Conservation (phyloP, 2,888 invertebrate genomes). For the Mechanitis mazaeus region DNA sequence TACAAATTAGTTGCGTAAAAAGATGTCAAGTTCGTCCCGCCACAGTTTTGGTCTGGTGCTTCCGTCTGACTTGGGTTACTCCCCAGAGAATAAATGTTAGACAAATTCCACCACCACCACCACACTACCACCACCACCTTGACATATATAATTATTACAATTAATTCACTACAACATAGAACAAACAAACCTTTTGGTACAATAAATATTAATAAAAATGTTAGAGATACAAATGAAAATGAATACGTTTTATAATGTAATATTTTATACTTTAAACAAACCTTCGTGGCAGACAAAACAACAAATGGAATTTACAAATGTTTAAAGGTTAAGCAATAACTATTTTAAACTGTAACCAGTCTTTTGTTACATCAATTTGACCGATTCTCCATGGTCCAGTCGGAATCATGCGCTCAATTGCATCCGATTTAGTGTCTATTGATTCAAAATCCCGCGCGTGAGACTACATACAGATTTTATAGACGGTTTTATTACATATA, state of each 20-base stretch:
- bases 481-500: constrained; percentile 67
- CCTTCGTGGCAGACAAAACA: neutral
- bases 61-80: constrained; percentile 6
- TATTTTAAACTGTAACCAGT: constrained; percentile 27
- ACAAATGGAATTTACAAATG: constrained; percentile 9
- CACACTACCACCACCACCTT: too few relatives aligned
- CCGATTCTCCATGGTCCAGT: constrained; percentile 66
- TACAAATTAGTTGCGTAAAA: constrained; percentile 6
- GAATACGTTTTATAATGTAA: too few relatives aligned
- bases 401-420: constrained; percentile 64
- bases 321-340: constrained; percentile 20
- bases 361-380: constrained; percentile 48
- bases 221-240: too few relatives aligned
- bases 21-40: constrained; percentile 5
- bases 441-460: constrained; percentile 61
- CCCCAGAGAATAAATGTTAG: neutral
- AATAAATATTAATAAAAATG: neutral
- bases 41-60: constrained; percentile 5
- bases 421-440: constrained; percentile 61
- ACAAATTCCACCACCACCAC: too few relatives aligned
- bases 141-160: constrained; percentile 1
- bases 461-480: constrained; percentile 66
- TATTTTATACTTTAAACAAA: neutral
- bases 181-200: neutral
- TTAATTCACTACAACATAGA: neutral